Percentiles rank a stretch among this genome's conserved stretches.
Conservation (phyloP, 2,888 invertebrate genomes). For the Hecatera dysodea region DNA sequence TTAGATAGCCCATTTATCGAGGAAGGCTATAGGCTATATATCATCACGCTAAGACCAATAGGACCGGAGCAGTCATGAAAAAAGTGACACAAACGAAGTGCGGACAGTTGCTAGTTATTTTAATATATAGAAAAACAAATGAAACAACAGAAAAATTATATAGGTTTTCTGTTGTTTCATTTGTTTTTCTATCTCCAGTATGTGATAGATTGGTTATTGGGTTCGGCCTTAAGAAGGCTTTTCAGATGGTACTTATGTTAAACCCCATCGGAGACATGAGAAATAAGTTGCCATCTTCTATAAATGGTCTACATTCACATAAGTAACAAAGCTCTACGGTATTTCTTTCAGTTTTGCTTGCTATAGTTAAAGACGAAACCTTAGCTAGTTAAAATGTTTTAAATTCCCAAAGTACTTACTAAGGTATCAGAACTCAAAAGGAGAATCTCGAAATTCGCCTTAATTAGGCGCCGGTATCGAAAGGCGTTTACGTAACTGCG, state of each 20-base stretch:
- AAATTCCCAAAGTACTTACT: conserved; percentile 25
- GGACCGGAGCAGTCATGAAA: too few species aligned
- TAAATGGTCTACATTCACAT: neutral
- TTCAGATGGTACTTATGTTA: neutral
- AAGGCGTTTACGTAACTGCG: conserved; percentile 52
- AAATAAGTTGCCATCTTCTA: neutral
- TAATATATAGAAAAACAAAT: too few species aligned
- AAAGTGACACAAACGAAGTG: too few species aligned
- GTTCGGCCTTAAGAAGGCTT: neutral
- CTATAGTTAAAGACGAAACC: conserved; percentile 6
- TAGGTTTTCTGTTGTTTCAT: too few species aligned
- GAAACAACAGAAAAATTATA: too few species aligned
- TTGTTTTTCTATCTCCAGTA: too few species aligned
- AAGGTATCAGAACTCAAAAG: conserved; percentile 19
- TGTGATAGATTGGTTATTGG: too few species aligned
- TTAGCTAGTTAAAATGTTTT: conserved; percentile 34
- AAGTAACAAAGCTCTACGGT: neutral
- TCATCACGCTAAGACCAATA: too few species aligned
- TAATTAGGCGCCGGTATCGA: conserved; percentile 50
- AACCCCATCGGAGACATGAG: neutral
- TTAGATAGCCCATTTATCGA: too few species aligned
- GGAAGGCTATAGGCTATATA: too few species aligned
- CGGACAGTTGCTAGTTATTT: too few species aligned
- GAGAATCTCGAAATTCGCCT: conserved; percentile 40
- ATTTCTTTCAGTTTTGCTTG: conserved; percentile 2